phyloP scores from a whole-genome alignment of 1,140 invertebrate species.

The Zaprionus nigranus region DNA sequence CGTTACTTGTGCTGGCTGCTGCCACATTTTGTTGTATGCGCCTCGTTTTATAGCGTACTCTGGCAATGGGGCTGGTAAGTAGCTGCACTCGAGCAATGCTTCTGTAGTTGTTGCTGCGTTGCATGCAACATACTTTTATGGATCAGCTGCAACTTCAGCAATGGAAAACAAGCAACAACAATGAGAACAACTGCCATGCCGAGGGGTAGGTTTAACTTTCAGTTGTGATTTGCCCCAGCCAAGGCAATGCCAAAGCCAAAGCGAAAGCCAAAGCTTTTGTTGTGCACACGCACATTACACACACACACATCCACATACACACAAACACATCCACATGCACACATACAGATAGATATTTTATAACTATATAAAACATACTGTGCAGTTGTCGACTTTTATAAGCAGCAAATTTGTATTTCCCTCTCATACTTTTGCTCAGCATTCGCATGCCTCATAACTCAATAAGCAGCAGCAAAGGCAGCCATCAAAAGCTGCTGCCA shows the following conservation, averaged over 20 bases:
- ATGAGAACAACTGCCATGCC: background rate
- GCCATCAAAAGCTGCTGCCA: slow-evolving; percentile 29
- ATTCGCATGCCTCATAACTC: slow-evolving; percentile 82
- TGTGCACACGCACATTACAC: slow-evolving; percentile 59
- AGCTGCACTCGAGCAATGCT: slow-evolving; percentile 61
- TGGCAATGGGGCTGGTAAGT: slow-evolving; percentile 50
- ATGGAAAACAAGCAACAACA: slow-evolving; percentile 57
- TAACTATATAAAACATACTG: slow-evolving; percentile 37
- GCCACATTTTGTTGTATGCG: slow-evolving; percentile 52
- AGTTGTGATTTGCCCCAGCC: slow-evolving; percentile 67
- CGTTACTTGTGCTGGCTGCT: slow-evolving; percentile 2
- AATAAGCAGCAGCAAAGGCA: slow-evolving; percentile 66
- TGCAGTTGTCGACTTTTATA: slow-evolving; percentile 75
- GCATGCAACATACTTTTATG: slow-evolving; percentile 80
- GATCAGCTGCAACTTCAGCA: slow-evolving; percentile 79
- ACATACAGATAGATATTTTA: slow-evolving; percentile 44
- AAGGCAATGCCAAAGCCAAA: slow-evolving; percentile 54
- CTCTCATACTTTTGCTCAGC: slow-evolving; percentile 62
- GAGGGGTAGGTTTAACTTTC: slow-evolving; percentile 53
- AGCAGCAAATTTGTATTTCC: slow-evolving; percentile 79
- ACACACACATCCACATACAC: slow-evolving; percentile 34
- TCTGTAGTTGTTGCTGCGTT: slow-evolving; percentile 47
- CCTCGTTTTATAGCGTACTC: slow-evolving; percentile 54
- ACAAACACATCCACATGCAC: slow-evolving; percentile 33
- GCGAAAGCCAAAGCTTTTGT: slow-evolving; percentile 77